Percentiles rank a stretch among this genome's conserved stretches.
Conservation (phyloP, 2,888 invertebrate genomes). For the Leistus spinibarbis region DNA sequence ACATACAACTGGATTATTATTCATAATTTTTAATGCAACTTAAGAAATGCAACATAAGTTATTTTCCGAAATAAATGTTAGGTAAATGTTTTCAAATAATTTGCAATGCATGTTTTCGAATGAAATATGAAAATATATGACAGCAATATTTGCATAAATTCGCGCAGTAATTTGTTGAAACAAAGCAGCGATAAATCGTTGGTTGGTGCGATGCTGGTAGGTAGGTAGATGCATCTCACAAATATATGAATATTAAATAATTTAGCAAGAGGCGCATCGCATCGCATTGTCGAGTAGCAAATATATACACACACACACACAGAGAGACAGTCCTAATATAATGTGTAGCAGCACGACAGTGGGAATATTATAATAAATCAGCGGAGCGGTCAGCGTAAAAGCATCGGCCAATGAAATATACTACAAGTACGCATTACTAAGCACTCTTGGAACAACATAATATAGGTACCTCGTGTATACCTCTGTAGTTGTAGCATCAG, state of each 20-base stretch:
- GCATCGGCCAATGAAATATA: conserved; percentile 33
- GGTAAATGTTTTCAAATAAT: too few species aligned
- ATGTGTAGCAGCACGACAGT: conserved; percentile 15
- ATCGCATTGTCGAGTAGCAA: neutral
- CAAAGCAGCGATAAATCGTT: neutral
- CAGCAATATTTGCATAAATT: neutral
- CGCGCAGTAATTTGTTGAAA: neutral
- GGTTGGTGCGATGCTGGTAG: neutral
- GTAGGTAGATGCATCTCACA: neutral
- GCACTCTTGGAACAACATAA: conserved; percentile 23
- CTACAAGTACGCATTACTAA: conserved; percentile 36
- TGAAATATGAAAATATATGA: neutral
- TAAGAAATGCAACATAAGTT: too few species aligned
- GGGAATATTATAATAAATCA: conserved; percentile 40
- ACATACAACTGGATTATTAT: too few species aligned
- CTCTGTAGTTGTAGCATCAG: neutral
- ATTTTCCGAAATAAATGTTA: too few species aligned
- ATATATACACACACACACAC: neutral
- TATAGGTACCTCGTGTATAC: neutral
- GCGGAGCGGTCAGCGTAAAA: conserved; percentile 25
- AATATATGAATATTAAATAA: neutral
- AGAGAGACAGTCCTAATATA: conserved; percentile 16
- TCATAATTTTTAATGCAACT: too few species aligned
- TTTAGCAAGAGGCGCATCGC: neutral
- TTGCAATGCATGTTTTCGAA: neutral